A percentile compares a stretch with the other conserved stretches of the same genome.
phyloP scores from a whole-genome alignment of 2,113 vertebrate species.

The Arizona elegans region DNA sequence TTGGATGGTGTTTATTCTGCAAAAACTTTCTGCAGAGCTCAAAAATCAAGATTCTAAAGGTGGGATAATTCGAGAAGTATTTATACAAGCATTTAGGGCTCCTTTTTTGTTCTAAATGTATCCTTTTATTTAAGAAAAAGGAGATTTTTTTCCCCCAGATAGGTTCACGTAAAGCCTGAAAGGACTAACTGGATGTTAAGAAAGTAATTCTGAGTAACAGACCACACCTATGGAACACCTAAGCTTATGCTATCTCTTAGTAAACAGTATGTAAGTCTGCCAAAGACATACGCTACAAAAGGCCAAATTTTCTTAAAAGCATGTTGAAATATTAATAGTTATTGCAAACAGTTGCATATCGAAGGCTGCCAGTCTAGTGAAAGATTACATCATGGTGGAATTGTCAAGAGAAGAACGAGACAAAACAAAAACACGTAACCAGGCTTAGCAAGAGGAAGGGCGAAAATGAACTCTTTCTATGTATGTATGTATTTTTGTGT shows the following conservation, averaged over 20 bases:
- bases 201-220: slow-evolving; percentile 59
- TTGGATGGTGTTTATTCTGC: not conserved
- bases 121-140: not conserved
- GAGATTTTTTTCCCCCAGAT: slow-evolving; percentile 8
- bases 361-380: slow-evolving; percentile 60
- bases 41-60: not conserved
- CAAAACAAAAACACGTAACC: not conserved
- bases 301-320: slow-evolving; percentile 81
- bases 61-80: not conserved
- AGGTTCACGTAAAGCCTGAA: slow-evolving; percentile 34
- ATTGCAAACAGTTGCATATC: slow-evolving; percentile 72
- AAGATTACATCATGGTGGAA: slow-evolving; percentile 67
- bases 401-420: slow-evolving; percentile 35
- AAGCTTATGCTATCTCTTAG: slow-evolving; percentile 52
- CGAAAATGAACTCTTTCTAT: not conserved
- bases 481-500: not conserved
- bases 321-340: slow-evolving; percentile 86
- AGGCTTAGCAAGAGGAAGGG: too few relatives aligned
- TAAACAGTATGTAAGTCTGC: slow-evolving; percentile 70
- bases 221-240: slow-evolving; percentile 43
- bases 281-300: slow-evolving; percentile 72
- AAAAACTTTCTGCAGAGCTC: not conserved
- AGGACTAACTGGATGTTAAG: slow-evolving; percentile 62
- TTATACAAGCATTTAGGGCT: not conserved
- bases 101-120: not conserved